Conservation (phyloP, 2,888 invertebrate species). For the Imbricaverruca yamaguchii region DNA sequence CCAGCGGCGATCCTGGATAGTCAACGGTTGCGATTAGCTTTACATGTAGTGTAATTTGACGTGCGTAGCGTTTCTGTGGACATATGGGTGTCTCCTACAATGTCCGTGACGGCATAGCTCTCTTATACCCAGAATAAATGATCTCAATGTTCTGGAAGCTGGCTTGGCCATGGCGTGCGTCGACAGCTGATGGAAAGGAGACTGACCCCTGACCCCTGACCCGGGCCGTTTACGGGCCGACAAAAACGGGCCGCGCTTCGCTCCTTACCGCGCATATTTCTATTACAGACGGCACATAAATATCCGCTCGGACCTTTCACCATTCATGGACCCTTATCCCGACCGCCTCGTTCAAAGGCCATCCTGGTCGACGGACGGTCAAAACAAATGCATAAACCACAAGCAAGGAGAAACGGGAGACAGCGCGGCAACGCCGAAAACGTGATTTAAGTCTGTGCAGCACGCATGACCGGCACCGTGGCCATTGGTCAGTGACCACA, state of each 20-base stretch:
- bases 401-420: background rate
- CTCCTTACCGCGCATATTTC: constrained; percentile 15
- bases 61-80: background rate
- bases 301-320: constrained; percentile 19
- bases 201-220: background rate
- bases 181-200: background rate
- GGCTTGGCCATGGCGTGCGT: background rate
- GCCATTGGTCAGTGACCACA: too few species aligned
- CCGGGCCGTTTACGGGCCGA: background rate
- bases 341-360: background rate
- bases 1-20: constrained; percentile 5
- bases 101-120: constrained; percentile 13
- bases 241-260: background rate
- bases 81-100: constrained; percentile 10
- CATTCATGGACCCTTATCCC: constrained; percentile 4
- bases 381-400: constrained; percentile 24
- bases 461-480: background rate
- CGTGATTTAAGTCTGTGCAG: constrained; percentile 2
- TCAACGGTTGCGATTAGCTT: constrained; percentile 10
- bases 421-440: background rate
- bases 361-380: background rate
- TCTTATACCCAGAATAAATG: constrained; percentile 19
- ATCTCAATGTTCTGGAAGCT: constrained; percentile 21
- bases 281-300: constrained; percentile 19
- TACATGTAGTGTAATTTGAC: constrained; percentile 18